Evolutionary conservation across 1,140 invertebrate species (phyloP), one percentile per base, ranked within the genome.

Genomic region (Metopolophium dirhodum): DNA sequence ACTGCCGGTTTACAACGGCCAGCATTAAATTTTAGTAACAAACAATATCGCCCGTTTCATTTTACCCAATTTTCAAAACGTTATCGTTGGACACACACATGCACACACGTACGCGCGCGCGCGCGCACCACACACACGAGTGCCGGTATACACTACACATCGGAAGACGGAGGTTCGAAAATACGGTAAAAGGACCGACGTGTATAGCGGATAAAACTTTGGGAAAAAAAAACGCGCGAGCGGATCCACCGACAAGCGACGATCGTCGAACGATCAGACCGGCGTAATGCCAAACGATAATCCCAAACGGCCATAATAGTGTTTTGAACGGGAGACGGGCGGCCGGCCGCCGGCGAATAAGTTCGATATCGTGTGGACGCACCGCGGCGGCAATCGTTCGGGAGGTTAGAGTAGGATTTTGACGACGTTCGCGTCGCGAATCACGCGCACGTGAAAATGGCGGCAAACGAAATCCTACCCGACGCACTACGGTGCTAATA

Each of bases 181-280:
- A n/a, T n/a, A n/a, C 11, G 14, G 4, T n/a, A 77, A 7, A 0
- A 6, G 7, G 14, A 6, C 14, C 20, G 6, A n/a, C 6, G 14
- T n/a, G 4, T n/a, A n/a, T n/a, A n/a, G 14, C 30, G 14, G 14
- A 54, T 54, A 54, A 23, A 7, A 54, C 7, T 54, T 54, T 0
- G 2, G 11, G 18, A 51, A 51, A 54, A 54, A 54, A 22, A 23
- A 51, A 18, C 18, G 14, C 14, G 49, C 0, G 20, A n/a, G 6
- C 30, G 0, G 14, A 77, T n/a, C n/a, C 4, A n/a, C 30, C 3
- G 7, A 18, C 14, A n/a, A 77, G 22, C 0, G 30, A n/a, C n/a
- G 4, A 68, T n/a, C 3, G 30, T 14, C 26, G 30, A 68, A n/a
- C 30, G n/a, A 14, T 14, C 6, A n/a, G 14, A n/a, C 14, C 30